These are phyloP conservation scores for Capitella teleta DNA, from an alignment of 1,140 invertebrate species.

Conservation along the genomic window DNA sequence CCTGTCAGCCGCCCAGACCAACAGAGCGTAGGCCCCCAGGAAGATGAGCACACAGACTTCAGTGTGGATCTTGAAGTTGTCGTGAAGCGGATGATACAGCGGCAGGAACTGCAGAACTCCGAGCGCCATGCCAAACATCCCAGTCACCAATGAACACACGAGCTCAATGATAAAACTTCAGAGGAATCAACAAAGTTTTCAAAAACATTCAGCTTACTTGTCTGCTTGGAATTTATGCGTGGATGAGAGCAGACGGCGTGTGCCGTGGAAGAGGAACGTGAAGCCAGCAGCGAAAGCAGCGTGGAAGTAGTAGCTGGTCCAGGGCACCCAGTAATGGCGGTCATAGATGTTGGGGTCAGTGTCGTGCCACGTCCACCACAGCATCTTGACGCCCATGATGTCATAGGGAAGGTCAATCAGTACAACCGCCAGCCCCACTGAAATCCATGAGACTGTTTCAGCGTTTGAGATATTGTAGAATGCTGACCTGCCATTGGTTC, in stretches of 20 bases:
- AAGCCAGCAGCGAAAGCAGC: slow-evolving; percentile 61
- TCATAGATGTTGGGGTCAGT: slow-evolving; percentile 70
- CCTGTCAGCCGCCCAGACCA: slow-evolving; percentile 50
- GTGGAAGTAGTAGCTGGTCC: slow-evolving; percentile 72
- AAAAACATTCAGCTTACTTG: background rate
- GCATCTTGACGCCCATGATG: slow-evolving; percentile 64
- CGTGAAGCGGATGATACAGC: slow-evolving; percentile 64
- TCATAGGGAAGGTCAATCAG: slow-evolving; percentile 70
- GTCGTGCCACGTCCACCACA: slow-evolving; percentile 78
- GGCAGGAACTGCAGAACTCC: slow-evolving; percentile 59
- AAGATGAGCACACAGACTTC: slow-evolving; percentile 57
- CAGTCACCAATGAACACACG: slow-evolving; percentile 46
- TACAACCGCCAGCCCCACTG: slow-evolving; percentile 59
- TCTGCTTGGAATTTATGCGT: slow-evolving; percentile 29
- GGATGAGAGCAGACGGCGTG: slow-evolving; percentile 46
- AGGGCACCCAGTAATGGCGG: slow-evolving; percentile 64
- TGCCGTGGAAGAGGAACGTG: slow-evolving; percentile 54
- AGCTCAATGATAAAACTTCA: slow-evolving; percentile 51
- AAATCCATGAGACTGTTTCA: slow-evolving; percentile 11
- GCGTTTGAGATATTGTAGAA: background rate
- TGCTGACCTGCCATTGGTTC: slow-evolving; percentile 55
- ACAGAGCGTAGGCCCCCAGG: slow-evolving; percentile 46
- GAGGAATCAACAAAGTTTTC: slow-evolving; percentile 20
- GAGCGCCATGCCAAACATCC: slow-evolving; percentile 55
- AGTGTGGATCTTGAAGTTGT: slow-evolving; percentile 54